Conservation (phyloP, 1,140 invertebrate genomes). For the Helicorthomorpha holstii region DNA sequence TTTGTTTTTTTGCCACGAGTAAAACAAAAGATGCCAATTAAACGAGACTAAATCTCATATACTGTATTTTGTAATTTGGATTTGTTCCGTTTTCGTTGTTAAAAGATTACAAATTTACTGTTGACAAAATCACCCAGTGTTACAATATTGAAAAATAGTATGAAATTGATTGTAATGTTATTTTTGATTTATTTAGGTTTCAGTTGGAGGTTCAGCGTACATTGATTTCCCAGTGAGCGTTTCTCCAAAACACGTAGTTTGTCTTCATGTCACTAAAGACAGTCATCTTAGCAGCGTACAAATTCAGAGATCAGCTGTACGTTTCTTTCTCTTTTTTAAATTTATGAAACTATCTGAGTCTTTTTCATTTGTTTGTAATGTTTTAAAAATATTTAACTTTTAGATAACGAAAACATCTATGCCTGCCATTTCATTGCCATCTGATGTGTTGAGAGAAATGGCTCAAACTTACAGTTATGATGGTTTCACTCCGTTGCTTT, state of each 20-base stretch:
- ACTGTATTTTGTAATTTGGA: too few species aligned
- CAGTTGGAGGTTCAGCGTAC: too few species aligned
- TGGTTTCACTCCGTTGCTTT: constrained; percentile 24
- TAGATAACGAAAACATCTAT: constrained; percentile 7
- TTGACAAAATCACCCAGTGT: too few species aligned
- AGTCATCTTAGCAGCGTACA: not conserved
- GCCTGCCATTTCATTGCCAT: constrained; percentile 7
- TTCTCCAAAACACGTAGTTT: not conserved
- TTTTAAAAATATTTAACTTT: not conserved
- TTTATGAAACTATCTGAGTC: not conserved
- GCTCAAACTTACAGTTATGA: constrained; percentile 21
- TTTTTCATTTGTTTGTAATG: not conserved
- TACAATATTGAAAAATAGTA: too few species aligned
- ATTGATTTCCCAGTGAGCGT: not conserved
- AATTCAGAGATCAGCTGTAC: not conserved
- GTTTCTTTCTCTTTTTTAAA: not conserved
- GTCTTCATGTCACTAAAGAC: not conserved
- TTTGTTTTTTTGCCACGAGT: too few species aligned
- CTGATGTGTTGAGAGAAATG: constrained; percentile 19
- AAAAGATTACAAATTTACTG: too few species aligned
- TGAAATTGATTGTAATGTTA: not conserved
- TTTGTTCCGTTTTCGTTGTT: too few species aligned
- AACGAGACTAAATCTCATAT: too few species aligned
- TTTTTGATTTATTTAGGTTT: not conserved
- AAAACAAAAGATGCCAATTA: too few species aligned